Base-by-base conservation (phyloP, 2,888 invertebrate genomes). In the Mythimna lalbum region DNA sequence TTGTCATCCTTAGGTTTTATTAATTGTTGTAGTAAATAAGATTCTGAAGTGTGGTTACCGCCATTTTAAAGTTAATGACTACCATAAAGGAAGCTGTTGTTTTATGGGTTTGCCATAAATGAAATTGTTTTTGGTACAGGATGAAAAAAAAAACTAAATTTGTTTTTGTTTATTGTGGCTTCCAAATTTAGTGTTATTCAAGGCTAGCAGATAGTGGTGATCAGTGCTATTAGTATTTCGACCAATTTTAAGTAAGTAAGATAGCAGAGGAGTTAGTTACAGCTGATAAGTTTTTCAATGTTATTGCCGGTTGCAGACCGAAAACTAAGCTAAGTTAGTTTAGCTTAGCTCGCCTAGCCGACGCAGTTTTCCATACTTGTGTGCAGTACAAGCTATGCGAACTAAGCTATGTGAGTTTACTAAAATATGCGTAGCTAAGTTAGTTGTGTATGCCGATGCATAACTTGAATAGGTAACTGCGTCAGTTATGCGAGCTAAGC, bases 71-170 rank as follows among this genome's bases (percentile, higher is more conserved):
- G 36, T 27, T 36, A 60, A 56, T n/a, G 7, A 14, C 27, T 49
- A 59, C 80, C 64, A 62, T 74, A 80, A 68, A 78, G 14, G 68
- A 47, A 47, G 31, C 36, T n/a, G 61, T 36, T 74, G 23, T 62
- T 79, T 57, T 75, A 60, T 71, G 55, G n/a, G n/a, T 56, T 73
- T 68, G 21, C 67, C 61, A 39, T 67, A 33, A 33, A 47, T 10
- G 14, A 55, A 66, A 66, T 67, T 31, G 56, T 64, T 68, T 67
- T 74, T 68, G 21, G 73, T 64, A 14, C 12, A 4, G 36, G 10
- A 23, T 47, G 27, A 27, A 56, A 61, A 21, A 36, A 63, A 67
- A 69, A 61, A 17, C 55, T 49, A 50, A 27, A 43, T 33, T 43
- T 36, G n/a, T 12, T 47, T 60, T 55, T 63, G 23, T 66, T 72